Conservation (phyloP, 1,140 invertebrate species). For the Hypothenemus hampei region DNA sequence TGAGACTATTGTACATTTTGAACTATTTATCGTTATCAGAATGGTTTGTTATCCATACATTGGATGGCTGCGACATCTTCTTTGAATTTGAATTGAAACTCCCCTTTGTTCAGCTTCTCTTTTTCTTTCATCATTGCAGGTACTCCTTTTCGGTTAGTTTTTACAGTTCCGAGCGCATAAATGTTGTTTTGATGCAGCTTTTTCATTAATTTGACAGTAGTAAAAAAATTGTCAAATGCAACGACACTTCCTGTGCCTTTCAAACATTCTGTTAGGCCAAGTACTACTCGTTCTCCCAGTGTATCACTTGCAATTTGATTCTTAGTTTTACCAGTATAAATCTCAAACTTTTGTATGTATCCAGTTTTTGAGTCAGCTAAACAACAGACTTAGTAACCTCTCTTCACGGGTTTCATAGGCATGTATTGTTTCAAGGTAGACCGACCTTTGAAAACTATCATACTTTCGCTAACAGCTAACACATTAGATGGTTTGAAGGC, state of each 20-base stretch:
- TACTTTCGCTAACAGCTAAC: constrained; percentile 25
- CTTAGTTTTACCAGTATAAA: neutral
- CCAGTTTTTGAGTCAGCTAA: constrained; percentile 1
- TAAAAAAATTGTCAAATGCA: neutral
- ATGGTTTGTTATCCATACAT: neutral
- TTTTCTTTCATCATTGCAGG: neutral
- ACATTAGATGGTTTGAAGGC: neutral
- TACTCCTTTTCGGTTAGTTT: neutral
- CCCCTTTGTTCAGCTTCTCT: neutral
- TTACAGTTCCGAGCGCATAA: neutral
- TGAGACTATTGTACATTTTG: neutral
- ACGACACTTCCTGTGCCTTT: neutral
- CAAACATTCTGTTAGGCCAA: neutral
- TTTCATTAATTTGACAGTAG: neutral
- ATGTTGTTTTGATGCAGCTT: neutral
- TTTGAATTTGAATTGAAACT: neutral
- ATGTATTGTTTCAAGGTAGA: constrained; percentile 46
- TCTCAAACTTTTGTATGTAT: neutral
- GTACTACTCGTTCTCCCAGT: neutral
- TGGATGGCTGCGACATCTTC: neutral
- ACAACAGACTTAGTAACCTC: constrained; percentile 45
- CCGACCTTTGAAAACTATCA: constrained; percentile 33
- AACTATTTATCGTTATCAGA: no score
- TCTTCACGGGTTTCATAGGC: constrained; percentile 48
- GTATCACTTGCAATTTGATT: neutral